A percentile compares a stretch with the other conserved stretches of the same genome.
These are phyloP conservation scores for Paratilapia polleni DNA, from an alignment of 2,113 vertebrate genomes.

Conservation along the genomic window DNA sequence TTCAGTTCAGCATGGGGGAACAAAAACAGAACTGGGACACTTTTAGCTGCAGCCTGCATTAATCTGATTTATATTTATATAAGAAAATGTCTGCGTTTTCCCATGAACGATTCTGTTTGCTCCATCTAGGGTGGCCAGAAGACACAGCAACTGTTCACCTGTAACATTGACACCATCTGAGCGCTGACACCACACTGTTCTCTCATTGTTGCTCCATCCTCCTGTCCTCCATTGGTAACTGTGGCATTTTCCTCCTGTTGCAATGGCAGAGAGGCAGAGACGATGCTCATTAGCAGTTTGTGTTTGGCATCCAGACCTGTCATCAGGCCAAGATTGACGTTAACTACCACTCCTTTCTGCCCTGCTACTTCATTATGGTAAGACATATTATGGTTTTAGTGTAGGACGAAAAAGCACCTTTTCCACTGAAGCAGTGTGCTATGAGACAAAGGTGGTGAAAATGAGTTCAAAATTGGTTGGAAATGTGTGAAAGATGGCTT, in stretches of 20 bases:
- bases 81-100: background rate
- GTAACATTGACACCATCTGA: slow-evolving; percentile 96
- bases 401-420: background rate
- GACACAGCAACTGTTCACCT: slow-evolving; percentile 79
- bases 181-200: slow-evolving; percentile 95
- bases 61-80: slow-evolving; percentile 5
- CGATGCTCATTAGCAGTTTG: slow-evolving; percentile 53
- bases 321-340: slow-evolving; percentile 21
- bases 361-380: background rate
- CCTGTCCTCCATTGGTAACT: slow-evolving; percentile 91
- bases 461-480: slow-evolving; percentile 5
- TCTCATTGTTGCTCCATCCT: slow-evolving; percentile 89
- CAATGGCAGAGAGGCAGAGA: slow-evolving; percentile 43
- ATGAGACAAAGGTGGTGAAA: slow-evolving; percentile 13
- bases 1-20: slow-evolving; percentile 17
- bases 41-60: slow-evolving; percentile 6
- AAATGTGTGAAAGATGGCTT: slow-evolving; percentile 17
- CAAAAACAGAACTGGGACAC: slow-evolving; percentile 38
- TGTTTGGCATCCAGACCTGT: slow-evolving; percentile 14
- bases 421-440: background rate
- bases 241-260: slow-evolving; percentile 92
- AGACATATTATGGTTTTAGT: slow-evolving; percentile 15
- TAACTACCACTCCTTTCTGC: slow-evolving; percentile 21
- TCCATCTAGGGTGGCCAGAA: background rate
- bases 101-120: background rate